Percentiles rank a stretch among this genome's conserved stretches.
phyloP scores from a whole-genome alignment of 2,797 vertebrate species.

The Erithacus rubecula region DNA sequence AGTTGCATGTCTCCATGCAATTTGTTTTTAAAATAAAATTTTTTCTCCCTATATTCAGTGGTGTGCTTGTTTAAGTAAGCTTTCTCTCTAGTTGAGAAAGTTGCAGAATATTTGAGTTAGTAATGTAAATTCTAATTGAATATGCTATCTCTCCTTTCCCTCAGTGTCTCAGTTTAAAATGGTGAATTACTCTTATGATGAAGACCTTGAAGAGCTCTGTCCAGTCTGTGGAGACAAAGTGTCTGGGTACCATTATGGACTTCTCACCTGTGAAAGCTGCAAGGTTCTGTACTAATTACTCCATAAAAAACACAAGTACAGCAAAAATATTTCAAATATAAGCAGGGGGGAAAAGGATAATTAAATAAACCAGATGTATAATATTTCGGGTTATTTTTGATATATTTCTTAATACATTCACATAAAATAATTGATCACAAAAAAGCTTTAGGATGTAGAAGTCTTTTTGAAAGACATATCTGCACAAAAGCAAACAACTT shows the following conservation, averaged over 20 bases:
- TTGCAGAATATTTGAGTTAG: neutral
- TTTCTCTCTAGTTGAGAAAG: neutral
- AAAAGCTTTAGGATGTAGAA: neutral
- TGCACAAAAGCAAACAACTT: neutral
- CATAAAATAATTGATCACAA: neutral
- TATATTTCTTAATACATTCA: neutral
- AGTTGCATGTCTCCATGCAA: neutral
- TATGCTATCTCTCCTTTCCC: slow-evolving; percentile 43
- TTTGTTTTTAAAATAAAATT: neutral
- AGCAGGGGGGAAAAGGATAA: neutral
- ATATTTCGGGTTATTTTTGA: neutral
- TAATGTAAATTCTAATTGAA: neutral
- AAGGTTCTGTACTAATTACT: slow-evolving; percentile 82
- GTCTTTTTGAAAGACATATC: neutral
- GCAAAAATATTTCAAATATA: neutral
- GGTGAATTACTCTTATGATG: slow-evolving; percentile 99
- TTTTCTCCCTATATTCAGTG: neutral
- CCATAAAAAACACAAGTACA: neutral
- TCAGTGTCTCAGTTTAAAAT: slow-evolving; percentile 97
- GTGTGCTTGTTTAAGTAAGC: neutral
- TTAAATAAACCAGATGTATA: neutral
- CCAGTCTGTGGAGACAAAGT: slow-evolving; percentile 99
- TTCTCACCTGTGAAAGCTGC: slow-evolving; percentile 99
- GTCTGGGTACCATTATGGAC: slow-evolving; percentile 97
- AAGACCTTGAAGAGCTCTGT: slow-evolving; percentile 97